Conservation (phyloP, 2,113 vertebrate genomes). For the Cebus imitator region DNA sequence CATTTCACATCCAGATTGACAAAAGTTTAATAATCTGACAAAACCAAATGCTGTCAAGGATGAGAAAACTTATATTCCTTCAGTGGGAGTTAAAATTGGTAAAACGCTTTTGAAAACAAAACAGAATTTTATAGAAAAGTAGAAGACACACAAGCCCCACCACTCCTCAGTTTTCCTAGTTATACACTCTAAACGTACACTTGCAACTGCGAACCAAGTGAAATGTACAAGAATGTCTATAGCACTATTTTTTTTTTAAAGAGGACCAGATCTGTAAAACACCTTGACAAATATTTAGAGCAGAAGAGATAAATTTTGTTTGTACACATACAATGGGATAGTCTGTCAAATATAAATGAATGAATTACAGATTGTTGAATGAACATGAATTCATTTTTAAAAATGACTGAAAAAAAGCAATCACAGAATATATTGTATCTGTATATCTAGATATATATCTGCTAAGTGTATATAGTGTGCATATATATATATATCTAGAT, state of each 20-base stretch:
- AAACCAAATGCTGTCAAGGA: conserved; percentile 57
- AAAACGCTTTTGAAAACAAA: conserved; percentile 41
- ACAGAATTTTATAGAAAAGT: conserved; percentile 22
- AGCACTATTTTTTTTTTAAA: not conserved
- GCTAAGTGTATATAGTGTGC: not conserved
- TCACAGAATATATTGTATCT: not conserved
- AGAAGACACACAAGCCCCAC: not conserved
- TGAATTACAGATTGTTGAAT: not conserved
- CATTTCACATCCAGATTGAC: conserved; percentile 60
- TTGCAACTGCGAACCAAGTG: not conserved
- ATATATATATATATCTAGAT: too few relatives aligned
- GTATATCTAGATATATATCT: not conserved
- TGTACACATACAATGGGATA: not conserved
- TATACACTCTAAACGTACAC: not conserved
- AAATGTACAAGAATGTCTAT: not conserved
- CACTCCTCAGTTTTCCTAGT: not conserved
- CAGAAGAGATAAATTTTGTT: not conserved
- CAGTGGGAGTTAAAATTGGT: conserved; percentile 34
- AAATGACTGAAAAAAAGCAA: not conserved
- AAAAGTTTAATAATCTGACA: conserved; percentile 75
- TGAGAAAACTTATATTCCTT: conserved; percentile 10
- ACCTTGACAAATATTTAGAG: not conserved
- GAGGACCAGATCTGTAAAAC: not conserved
- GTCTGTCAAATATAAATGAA: not conserved
- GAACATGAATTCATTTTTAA: not conserved